phyloP scores from a whole-genome alignment of 92 coral and sea anemone genomes.

The Epizoanthus ramosus region DNA sequence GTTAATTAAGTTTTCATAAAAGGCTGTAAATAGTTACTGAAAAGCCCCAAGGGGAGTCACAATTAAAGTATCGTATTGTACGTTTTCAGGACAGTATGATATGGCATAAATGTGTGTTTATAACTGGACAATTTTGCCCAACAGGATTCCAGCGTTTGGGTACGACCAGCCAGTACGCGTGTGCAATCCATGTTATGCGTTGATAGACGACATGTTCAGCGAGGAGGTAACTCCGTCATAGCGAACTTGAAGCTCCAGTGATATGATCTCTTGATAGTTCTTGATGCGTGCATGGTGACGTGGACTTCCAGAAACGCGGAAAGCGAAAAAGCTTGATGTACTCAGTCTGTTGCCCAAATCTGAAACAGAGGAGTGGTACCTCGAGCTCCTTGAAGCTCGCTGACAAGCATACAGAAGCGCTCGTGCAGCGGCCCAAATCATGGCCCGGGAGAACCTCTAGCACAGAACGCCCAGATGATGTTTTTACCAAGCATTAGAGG shows the following conservation, averaged over 20 bases:
- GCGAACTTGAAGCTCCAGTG: neutral
- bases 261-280: neutral
- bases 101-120: neutral
- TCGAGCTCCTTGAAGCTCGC: no score
- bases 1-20: no score
- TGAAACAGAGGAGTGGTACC: neutral
- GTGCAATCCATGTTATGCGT: slow-evolving; percentile 95
- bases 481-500: no score
- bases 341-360: neutral
- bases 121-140: slow-evolving; percentile 3
- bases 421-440: no score
- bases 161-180: slow-evolving; percentile 89
- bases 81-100: neutral
- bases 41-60: no score
- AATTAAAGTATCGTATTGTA: no score
- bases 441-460: no score
- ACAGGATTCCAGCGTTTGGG: slow-evolving; percentile 83
- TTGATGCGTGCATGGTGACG: neutral
- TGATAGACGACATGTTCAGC: slow-evolving; percentile 89
- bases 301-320: neutral
- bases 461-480: no score
- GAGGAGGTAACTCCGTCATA: slow-evolving; percentile 34
- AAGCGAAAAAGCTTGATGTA: neutral
- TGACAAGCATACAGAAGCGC: no score
- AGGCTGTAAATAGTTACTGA: no score